Base-by-base conservation (phyloP, 2,113 vertebrate species). In the Ginglymostoma cirratum region DNA sequence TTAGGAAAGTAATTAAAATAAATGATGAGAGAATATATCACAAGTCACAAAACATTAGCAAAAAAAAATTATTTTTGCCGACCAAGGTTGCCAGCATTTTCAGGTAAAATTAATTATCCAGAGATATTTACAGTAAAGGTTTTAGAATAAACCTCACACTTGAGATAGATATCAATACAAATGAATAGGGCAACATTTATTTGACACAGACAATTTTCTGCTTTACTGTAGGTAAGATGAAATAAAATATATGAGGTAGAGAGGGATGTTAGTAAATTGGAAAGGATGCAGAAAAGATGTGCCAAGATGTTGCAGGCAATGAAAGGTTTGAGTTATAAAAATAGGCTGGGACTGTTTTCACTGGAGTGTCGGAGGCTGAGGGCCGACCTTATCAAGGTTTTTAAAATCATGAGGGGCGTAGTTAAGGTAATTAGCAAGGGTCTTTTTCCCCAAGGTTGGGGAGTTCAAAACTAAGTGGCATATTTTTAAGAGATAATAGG, bases 1-100 rank as follows among this genome's bases (percentile, higher is more conserved):
- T 92, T 92, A 34, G 55, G 89, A 92, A 90, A 30, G 52, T 61
- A 52, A 90, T 90, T 90, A 61, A 90, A 90, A 90, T 90, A 90
- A 90, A 92, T 92, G 55, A 92, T 92, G 89, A 92, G 89, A 65
- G 34, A 65, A 65, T 65, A 61, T 30, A 90, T 27, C 4, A 27
- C 87, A 90, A 61, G 27, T 90, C 30, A 65, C 34, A 92, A 65
- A 66, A 66, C 34, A 66, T 92, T 65, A 92, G 34, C 61, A 19
- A 17, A 19, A 92, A 65, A 89, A 92, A 34, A 21, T 66, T n/a
- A 92, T 92, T 92, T 66, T n/a, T 30, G 0, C 89, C 7, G 55
- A 30, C 34, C n/a, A 2, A 66, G 89, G 55, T 15, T 65, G 48
- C 89, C 38, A 92, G 55, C 17, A 38, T 19, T 92, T 92, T 55